Evolutionary conservation across 2,797 vertebrate species (phyloP).

Genomic region (Enteromius trimaculatus): DNA sequence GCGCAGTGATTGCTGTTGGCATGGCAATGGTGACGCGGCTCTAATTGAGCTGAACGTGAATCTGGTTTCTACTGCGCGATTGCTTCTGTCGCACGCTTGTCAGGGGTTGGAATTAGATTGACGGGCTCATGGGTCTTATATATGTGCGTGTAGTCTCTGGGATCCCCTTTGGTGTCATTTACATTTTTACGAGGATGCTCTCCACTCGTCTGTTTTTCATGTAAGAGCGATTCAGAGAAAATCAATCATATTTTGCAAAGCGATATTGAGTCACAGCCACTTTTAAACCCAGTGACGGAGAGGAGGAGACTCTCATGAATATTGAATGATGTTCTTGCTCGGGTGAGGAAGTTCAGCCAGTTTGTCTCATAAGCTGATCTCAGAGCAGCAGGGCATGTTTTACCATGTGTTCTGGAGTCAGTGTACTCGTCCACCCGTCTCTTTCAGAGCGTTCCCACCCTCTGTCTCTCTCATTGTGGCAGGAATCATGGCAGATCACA

Average conservation of each 20-base stretch:
- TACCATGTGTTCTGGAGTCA: not conserved
- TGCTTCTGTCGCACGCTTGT: slow-evolving; percentile 78
- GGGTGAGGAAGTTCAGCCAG: not conserved
- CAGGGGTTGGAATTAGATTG: slow-evolving; percentile 76
- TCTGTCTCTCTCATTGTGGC: not conserved
- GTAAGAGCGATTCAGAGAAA: slow-evolving; percentile 32
- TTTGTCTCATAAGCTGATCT: slow-evolving; percentile 15
- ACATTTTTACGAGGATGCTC: slow-evolving; percentile 49
- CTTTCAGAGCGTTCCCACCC: not conserved
- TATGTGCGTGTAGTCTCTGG: slow-evolving; percentile 67
- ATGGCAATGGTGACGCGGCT: slow-evolving; percentile 72
- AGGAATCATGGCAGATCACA: slow-evolving; percentile 36
- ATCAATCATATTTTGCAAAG: slow-evolving; percentile 21
- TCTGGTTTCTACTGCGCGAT: slow-evolving; percentile 75
- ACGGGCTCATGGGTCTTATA: slow-evolving; percentile 72
- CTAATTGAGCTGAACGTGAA: slow-evolving; percentile 80
- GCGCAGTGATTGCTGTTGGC: slow-evolving; percentile 68
- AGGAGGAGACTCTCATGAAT: slow-evolving; percentile 19
- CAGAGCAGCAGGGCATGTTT: not conserved
- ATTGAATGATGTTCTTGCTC: slow-evolving; percentile 15
- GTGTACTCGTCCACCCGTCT: not conserved
- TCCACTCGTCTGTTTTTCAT: slow-evolving; percentile 26
- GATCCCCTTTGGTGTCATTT: slow-evolving; percentile 51
- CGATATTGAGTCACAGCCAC: slow-evolving; percentile 17
- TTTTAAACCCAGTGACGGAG: slow-evolving; percentile 7